Evolutionary conservation across 2,797 vertebrate species (phyloP), one percentile per base, ranked within the genome.

Genomic region (Euthynnus affinis): DNA sequence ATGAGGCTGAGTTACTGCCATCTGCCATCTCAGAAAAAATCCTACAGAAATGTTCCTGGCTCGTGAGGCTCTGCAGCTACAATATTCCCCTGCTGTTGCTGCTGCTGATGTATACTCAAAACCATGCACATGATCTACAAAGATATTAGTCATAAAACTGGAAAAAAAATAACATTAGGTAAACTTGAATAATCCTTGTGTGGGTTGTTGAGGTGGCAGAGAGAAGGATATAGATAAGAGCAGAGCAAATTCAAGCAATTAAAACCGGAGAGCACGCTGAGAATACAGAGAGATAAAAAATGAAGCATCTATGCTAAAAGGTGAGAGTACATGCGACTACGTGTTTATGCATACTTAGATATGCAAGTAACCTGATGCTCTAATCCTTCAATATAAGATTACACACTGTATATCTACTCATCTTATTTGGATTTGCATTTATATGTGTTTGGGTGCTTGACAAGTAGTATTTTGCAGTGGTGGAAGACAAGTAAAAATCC

Each of bases 1-100:
- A 84, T 72, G 73, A 81, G 78, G 46, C 74, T 75, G 82, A 87
- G 58, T 71, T 88, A 67, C 76, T 78, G 74, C 86, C 88, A 89
- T 84, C 81, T 88, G 89, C 81, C 77, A 61, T 64, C 77, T 75
- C 27, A 15, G 62, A 82, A 42, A 65, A 82, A 42, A 65, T 44
- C 58, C 69, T 12, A 58, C 48, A 60, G 52, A 62, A 83, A 74
- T 58, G 32, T 75, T 73, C 62, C 62, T 55, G 46, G 48, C 60
- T 66, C 32, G 13, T 59, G 29, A 44, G 9, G 18, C 70, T 68
- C 57, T 74, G 77, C 68, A 46, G 27, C 71, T 62, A 64, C 17
- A 68, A 67, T 66, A 65, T 78, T 58, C 34, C 51, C 62, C n/a
- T 49, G 20, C 53, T 40, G 68, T 49, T 76, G 2, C 58, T 32